Evolutionary conservation across 2,888 invertebrate genomes (phyloP).

Genomic region (Calameuta pallipes): DNA sequence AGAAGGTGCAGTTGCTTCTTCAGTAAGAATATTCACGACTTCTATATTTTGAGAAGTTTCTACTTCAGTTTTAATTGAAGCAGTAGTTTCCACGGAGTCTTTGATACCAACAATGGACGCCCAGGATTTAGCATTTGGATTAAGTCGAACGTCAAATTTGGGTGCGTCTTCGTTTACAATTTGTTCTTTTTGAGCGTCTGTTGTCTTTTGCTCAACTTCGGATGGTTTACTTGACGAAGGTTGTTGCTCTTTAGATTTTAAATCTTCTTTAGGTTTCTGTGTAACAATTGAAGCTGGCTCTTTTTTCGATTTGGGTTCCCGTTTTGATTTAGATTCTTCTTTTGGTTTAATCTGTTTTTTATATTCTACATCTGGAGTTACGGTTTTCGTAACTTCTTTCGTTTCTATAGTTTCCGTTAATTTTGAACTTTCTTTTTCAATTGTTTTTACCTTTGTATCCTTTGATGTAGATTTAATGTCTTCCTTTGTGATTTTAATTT

Average conservation of each 20-base stretch:
- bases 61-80: constrained; percentile 13
- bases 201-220: constrained; percentile 1
- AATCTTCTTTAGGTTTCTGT: constrained; percentile 14
- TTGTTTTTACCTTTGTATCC: constrained; percentile 25
- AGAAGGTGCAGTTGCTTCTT: constrained; percentile 9
- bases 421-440: constrained; percentile 18
- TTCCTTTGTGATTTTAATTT: constrained; percentile 54
- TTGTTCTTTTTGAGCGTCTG: neutral
- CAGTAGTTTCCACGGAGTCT: constrained; percentile 17
- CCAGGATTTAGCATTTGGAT: constrained; percentile 51
- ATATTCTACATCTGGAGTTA: constrained; percentile 2
- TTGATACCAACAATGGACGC: constrained; percentile 47
- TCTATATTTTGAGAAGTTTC: constrained; percentile 22
- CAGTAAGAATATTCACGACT: constrained; percentile 3
- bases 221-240: constrained; percentile 7
- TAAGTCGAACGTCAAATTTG: constrained; percentile 25
- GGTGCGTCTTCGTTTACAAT: constrained; percentile 11
- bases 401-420: constrained; percentile 21
- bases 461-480: constrained; percentile 59
- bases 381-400: constrained; percentile 7
- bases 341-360: constrained; percentile 7
- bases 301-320: constrained; percentile 23
- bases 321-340: constrained; percentile 13
- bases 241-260: constrained; percentile 21
- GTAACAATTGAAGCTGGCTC: neutral